phyloP scores from a whole-genome alignment of 2,888 invertebrate species.

The Spilarctia lutea region DNA sequence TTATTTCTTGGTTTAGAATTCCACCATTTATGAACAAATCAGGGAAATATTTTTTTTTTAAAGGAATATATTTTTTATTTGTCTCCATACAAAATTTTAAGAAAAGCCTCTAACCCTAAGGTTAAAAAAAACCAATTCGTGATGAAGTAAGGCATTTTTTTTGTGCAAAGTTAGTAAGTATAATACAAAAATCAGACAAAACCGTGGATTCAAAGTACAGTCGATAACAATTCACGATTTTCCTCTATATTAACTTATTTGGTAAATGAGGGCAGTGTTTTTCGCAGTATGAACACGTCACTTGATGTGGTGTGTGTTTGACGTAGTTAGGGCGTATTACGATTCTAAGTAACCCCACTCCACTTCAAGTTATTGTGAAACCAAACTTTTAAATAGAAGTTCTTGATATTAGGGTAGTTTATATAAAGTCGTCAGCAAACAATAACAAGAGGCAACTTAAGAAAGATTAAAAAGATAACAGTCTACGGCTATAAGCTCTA shows the following conservation, averaged over 20 bases:
- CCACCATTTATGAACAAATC: too few relatives aligned
- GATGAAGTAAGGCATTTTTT: neutral
- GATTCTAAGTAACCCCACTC: neutral
- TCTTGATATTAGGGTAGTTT: neutral
- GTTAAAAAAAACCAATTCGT: too few relatives aligned
- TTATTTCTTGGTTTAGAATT: too few relatives aligned
- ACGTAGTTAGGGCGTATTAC: neutral
- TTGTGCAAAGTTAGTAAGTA: too few relatives aligned
- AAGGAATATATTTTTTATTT: too few relatives aligned
- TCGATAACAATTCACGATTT: slow-evolving; percentile 4
- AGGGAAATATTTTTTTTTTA: too few relatives aligned
- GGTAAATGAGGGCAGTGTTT: neutral
- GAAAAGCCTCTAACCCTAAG: too few relatives aligned
- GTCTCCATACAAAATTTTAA: too few relatives aligned
- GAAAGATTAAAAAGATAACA: neutral
- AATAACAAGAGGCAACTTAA: too few relatives aligned
- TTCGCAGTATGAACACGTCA: slow-evolving; percentile 1
- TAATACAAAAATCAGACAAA: neutral
- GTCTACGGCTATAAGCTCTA: too few relatives aligned
- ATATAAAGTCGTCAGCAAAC: too few relatives aligned
- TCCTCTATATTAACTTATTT: slow-evolving; percentile 3
- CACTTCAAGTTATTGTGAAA: neutral
- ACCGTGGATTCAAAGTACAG: neutral
- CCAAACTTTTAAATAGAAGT: neutral
- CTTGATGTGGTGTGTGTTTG: neutral